phyloP scores from a whole-genome alignment of 1,140 invertebrate species.

The Cephus cinctus region DNA sequence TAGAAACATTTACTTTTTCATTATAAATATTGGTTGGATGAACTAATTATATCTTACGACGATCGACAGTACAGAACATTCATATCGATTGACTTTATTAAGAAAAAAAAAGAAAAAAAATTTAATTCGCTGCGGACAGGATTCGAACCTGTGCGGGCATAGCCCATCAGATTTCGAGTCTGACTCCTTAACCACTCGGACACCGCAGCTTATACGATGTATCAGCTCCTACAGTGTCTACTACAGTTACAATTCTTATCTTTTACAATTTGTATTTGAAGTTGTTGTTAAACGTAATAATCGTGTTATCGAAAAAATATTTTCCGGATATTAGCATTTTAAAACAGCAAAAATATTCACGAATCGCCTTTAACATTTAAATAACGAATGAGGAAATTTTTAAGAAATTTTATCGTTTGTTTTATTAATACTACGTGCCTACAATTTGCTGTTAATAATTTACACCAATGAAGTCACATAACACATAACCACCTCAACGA shows the following conservation, averaged over 20 bases:
- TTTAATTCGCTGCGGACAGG: constrained; percentile 59
- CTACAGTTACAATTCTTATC: background rate
- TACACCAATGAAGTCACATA: too few species aligned
- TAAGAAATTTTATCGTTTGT: too few species aligned
- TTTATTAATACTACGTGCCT: too few species aligned
- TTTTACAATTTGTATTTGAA: background rate
- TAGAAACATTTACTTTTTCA: too few species aligned
- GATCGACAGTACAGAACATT: too few species aligned
- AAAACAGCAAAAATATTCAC: background rate
- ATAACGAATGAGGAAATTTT: too few species aligned
- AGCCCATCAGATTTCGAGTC: constrained; percentile 67
- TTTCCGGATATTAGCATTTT: background rate
- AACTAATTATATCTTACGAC: too few species aligned
- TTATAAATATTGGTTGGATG: too few species aligned
- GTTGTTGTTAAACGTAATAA: background rate
- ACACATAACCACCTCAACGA: too few species aligned
- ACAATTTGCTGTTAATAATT: too few species aligned
- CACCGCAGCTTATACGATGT: constrained; percentile 44
- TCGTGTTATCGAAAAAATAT: background rate
- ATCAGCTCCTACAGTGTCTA: constrained; percentile 13
- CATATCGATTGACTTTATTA: background rate
- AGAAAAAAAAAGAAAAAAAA: constrained; percentile 28
- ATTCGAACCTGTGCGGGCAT: constrained; percentile 68
- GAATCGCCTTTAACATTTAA: too few species aligned
- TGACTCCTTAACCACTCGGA: constrained; percentile 64